phyloP scores from a whole-genome alignment of 2,888 invertebrate genomes.

The Malacosoma neustria region DNA sequence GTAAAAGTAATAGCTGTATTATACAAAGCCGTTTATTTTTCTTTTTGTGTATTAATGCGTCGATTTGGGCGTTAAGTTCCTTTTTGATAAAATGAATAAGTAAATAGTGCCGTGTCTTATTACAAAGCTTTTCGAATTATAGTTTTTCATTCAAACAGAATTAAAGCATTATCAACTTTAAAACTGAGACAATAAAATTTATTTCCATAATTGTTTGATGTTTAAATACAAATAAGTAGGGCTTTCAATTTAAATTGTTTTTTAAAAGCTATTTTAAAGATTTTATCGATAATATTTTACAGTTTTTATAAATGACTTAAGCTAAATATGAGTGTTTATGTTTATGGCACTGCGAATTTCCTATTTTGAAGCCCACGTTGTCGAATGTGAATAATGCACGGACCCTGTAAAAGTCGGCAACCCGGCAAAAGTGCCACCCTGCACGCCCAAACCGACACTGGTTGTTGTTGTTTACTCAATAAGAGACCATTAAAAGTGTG shows the following conservation, averaged over 20 bases:
- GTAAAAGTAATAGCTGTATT: slow-evolving; percentile 30
- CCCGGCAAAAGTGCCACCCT: too few relatives aligned
- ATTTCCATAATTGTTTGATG: slow-evolving; percentile 5
- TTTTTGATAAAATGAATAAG: slow-evolving; percentile 70
- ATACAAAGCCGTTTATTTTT: slow-evolving; percentile 72
- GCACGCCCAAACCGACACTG: too few relatives aligned
- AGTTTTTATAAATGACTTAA: too few relatives aligned
- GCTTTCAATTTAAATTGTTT: slow-evolving; percentile 18
- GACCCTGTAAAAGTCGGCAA: too few relatives aligned
- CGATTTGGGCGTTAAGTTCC: slow-evolving; percentile 74
- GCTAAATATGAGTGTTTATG: too few relatives aligned
- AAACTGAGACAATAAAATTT: slow-evolving; percentile 13
- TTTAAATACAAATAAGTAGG: neutral
- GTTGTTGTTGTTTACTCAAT: too few relatives aligned
- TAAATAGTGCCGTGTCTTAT: slow-evolving; percentile 64
- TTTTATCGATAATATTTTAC: too few relatives aligned
- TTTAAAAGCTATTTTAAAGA: slow-evolving; percentile 24
- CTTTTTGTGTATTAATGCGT: slow-evolving; percentile 68
- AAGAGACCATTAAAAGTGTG: too few relatives aligned
- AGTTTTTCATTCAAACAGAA: slow-evolving; percentile 25
- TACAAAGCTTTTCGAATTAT: slow-evolving; percentile 52
- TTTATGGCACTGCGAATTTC: too few relatives aligned
- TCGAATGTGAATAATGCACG: too few relatives aligned
- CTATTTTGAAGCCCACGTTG: too few relatives aligned
- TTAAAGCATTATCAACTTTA: slow-evolving; percentile 17